phyloP scores from a whole-genome alignment of 2,888 invertebrate genomes.

The Trissonchulus sp. region DNA sequence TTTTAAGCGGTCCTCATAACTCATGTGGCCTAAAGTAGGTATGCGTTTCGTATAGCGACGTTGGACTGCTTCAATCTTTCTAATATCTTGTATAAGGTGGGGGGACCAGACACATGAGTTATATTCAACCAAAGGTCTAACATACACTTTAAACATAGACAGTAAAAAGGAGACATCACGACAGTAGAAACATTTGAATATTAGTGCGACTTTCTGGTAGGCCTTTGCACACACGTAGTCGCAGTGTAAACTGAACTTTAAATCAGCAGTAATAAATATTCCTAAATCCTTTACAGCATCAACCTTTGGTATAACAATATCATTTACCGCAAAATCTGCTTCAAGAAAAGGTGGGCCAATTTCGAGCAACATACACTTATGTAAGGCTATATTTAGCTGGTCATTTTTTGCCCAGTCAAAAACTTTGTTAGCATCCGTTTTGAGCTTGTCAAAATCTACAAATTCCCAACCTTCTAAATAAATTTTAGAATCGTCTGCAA shows the following conservation, averaged over 20 bases:
- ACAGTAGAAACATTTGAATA: no score
- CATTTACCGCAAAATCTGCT: not conserved
- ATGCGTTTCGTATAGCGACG: not conserved
- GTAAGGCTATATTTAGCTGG: not conserved
- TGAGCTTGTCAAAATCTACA: no score
- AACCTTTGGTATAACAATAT: not conserved
- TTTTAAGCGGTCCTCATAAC: no score
- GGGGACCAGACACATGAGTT: not conserved
- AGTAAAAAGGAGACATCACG: no score
- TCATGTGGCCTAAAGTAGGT: no score
- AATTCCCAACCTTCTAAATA: no score
- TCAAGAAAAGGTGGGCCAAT: not conserved
- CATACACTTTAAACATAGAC: no score
- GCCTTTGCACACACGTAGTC: no score
- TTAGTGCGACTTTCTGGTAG: no score
- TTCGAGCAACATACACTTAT: not conserved
- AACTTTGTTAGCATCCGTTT: not conserved
- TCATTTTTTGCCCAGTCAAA: not conserved
- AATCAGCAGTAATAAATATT: not conserved
- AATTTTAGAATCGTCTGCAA: not conserved
- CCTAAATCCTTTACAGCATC: not conserved
- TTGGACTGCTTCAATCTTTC: not conserved
- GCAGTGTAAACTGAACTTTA: no score
- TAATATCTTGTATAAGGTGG: not conserved
- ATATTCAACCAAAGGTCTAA: conserved; percentile 12